Evolutionary conservation across 2,113 vertebrate genomes (phyloP), one percentile per base, ranked within the genome.

Genomic region (Anser cygnoides): DNA sequence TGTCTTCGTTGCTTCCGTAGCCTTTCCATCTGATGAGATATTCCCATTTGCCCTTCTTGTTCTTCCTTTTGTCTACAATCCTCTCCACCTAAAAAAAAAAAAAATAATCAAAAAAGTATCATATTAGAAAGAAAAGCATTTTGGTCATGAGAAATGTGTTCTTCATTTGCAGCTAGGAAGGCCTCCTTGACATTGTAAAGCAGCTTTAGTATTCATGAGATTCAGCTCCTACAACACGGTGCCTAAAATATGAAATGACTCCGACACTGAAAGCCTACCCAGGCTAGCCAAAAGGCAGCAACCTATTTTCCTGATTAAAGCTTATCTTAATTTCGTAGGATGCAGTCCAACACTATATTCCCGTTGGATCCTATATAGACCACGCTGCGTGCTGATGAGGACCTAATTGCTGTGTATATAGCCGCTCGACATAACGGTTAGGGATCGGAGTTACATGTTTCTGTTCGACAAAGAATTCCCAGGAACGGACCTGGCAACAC

Each of bases 11-110:
- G 96, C 99, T 99, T 52, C 99, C 99, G 0, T 99, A 99, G 72
- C 99, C 99, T 97, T 99, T 99, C 99, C 99, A 99, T 58, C 99
- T 98, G 92, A 99, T 99, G 28, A 99, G 98, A 92, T 99, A 99
- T 92, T 99, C 99, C 99, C 99, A 99, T 96, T 99, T 99, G 9
- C 99, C 99, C 92, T 99, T 99, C 95, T 99, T 99, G 97, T 99
- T 99, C 97, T 99, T 99, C 90, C 99, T 98, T 97, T 99, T 99
- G 98, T 99, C 99, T 85, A 99, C 99, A 63, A 99, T 99, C 92
- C 98, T 98, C 96, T 99, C 99, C 59, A 99, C 99, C 99, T 99
- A 96, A 70, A 39, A 87, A 25, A 72, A 87, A 25, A 72, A 57
- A 82, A 74, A 86, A 8, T 4, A 25, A 50, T 7, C 57, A 87